Percentiles rank a stretch among this genome's conserved stretches.
Conservation (phyloP, 2,888 invertebrate genomes). For the Leucophenga maculata region DNA sequence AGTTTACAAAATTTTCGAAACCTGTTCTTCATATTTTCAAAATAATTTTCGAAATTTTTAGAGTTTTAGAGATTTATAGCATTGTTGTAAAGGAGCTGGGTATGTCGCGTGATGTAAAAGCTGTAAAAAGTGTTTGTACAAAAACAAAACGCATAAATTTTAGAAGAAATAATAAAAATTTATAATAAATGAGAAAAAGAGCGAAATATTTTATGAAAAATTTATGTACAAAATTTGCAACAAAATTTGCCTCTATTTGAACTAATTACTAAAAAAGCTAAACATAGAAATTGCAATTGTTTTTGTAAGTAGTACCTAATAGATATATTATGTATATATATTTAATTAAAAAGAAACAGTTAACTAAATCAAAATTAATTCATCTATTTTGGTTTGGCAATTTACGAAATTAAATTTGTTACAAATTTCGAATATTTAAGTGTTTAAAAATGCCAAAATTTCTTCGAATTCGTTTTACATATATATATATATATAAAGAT, state of each 20-base stretch:
- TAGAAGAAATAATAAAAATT: slow-evolving; percentile 38
- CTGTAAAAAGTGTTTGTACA: slow-evolving; percentile 67
- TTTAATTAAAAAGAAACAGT: background rate
- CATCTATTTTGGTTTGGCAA: background rate
- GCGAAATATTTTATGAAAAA: slow-evolving; percentile 29
- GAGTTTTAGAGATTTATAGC: slow-evolving; percentile 52
- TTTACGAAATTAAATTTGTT: background rate
- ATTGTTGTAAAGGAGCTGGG: slow-evolving; percentile 68
- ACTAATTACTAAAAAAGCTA: background rate
- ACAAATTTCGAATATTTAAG: background rate
- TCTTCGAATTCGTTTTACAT: slow-evolving; percentile 5
- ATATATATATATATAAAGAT: background rate
- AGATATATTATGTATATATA: no score
- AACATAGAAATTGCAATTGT: background rate
- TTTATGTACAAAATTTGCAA: slow-evolving; percentile 9
- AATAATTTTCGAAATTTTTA: slow-evolving; percentile 5
- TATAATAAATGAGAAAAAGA: slow-evolving; percentile 17
- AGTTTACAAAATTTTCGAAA: slow-evolving; percentile 3
- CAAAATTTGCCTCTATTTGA: slow-evolving; percentile 2
- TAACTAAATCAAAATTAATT: background rate
- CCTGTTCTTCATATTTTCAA: background rate
- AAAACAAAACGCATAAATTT: slow-evolving; percentile 43
- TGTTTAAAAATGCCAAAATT: background rate
- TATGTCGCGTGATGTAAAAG: slow-evolving; percentile 70
- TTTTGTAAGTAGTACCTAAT: background rate